phyloP scores from a whole-genome alignment of 2,113 vertebrate genomes.

The Gobio gobio region DNA sequence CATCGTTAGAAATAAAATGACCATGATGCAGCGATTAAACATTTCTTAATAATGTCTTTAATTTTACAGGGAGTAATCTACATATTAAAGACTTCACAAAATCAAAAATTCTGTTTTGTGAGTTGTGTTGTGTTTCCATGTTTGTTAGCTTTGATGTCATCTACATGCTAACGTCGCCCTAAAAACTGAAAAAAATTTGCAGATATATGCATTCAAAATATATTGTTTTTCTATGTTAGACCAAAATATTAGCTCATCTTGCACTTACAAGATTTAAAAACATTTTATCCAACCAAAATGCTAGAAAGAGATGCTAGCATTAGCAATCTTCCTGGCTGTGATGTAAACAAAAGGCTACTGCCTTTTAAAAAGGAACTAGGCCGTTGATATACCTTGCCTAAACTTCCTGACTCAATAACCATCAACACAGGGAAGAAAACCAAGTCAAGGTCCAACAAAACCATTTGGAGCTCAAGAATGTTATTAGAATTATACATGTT shows the following conservation, averaged over 20 bases:
- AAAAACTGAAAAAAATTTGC: neutral
- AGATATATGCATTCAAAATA: neutral
- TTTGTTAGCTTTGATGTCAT: neutral
- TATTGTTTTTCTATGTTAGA: neutral
- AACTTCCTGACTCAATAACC: neutral
- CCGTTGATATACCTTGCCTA: neutral
- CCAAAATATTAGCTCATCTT: neutral
- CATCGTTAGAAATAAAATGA: neutral
- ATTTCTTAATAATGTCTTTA: neutral
- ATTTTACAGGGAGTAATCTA: neutral
- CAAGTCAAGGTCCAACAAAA: neutral
- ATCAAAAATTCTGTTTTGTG: no score
- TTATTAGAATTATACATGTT: conserved; percentile 52
- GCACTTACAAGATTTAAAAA: neutral
- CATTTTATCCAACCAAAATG: neutral
- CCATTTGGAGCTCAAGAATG: neutral
- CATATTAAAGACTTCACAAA: neutral
- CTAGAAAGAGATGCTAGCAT: neutral
- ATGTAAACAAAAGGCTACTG: neutral
- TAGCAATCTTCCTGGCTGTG: neutral
- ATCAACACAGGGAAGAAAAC: neutral
- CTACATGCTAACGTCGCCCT: neutral
- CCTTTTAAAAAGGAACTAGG: neutral
- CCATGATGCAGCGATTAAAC: neutral
- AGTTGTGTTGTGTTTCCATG: neutral